Conservation (phyloP, 1,140 invertebrate species). For the Spodoptera frugiperda region DNA sequence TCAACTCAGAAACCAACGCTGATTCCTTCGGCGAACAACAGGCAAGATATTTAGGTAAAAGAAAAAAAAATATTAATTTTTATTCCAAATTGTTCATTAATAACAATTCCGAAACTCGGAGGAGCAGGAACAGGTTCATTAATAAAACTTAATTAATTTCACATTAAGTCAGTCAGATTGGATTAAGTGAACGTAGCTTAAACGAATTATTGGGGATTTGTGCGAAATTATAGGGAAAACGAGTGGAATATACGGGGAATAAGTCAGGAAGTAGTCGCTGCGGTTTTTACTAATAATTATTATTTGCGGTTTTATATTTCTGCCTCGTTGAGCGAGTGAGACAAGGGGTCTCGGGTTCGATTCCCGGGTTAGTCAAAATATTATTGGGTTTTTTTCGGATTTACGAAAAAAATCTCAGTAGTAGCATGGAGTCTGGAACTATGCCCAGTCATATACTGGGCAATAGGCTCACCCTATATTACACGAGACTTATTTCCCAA, state of each 20-base stretch:
- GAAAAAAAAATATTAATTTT: constrained; percentile 14
- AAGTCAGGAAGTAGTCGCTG: neutral
- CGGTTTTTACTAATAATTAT: too few species aligned
- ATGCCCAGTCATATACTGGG: too few species aligned
- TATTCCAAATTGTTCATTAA: constrained; percentile 25
- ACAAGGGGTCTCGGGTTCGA: too few species aligned
- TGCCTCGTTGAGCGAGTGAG: too few species aligned
- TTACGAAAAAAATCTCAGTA: too few species aligned
- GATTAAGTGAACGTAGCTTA: constrained; percentile 75
- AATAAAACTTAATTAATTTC: constrained; percentile 80
- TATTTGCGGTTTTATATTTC: too few species aligned
- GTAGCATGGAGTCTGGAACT: too few species aligned
- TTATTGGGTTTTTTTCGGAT: too few species aligned
- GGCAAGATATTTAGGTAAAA: neutral
- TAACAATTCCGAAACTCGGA: constrained; percentile 14
- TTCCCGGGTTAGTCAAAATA: too few species aligned
- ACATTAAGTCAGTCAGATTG: constrained; percentile 75
- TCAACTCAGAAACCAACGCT: too few species aligned
- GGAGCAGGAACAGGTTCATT: constrained; percentile 69
- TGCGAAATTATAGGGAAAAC: constrained; percentile 69
- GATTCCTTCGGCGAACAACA: too few species aligned
- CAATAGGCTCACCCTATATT: too few species aligned
- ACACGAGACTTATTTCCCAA: neutral
- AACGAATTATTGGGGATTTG: constrained; percentile 78
- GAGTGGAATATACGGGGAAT: constrained; percentile 10